Base-by-base conservation (phyloP, 1,140 invertebrate species). In the Heliconius hermathena region DNA sequence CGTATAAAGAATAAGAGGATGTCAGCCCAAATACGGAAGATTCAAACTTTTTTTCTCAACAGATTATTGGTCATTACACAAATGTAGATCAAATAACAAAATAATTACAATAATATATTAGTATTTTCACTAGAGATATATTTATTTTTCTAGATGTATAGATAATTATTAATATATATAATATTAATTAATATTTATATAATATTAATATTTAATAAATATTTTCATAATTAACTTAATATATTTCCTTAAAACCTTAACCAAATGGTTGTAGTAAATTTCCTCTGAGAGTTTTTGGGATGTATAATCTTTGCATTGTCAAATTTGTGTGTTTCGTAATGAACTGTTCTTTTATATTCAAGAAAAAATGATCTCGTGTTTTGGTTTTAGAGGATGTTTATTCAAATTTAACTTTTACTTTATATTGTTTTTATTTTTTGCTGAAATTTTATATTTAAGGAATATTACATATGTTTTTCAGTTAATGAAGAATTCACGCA, bases 341-440 rank as follows among this genome's bases (percentile, higher is more conserved):
- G 84, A 78, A 82, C 77, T 73, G 74, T 77, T 83, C 70, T 88
- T 92, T 90, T 88, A 81, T 89, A 92, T 91, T 88, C 88, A 87
- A 88, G 89, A 90, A 85, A 83, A 88, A 82, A 89, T 87, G 82
- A 87, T 89, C 89, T 88, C 83, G 86, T 87, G 87, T 83, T 88
- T 89, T 87, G 83, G 87, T 89, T 90, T 88, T 90, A 86, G 85
- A 80, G 89, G 77, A 73, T 82, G 74, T 79, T 81, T 84, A 82
- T 82, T 83, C 74, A 66, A 78, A 84, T 83, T 46, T 46, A 75
- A 83, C 83, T 87, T 29, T 66, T 16, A 29, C 60, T 29, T 11
- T n/a, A 29, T 26, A 29, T 13, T 66, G 26, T 13, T 11, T 13
- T 29, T 2, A 26, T 66, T 29, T 57, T 26, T 11, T 29, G 18